Base-by-base conservation (phyloP, 2,113 vertebrate species). In the Nannobrachium achirus region DNA sequence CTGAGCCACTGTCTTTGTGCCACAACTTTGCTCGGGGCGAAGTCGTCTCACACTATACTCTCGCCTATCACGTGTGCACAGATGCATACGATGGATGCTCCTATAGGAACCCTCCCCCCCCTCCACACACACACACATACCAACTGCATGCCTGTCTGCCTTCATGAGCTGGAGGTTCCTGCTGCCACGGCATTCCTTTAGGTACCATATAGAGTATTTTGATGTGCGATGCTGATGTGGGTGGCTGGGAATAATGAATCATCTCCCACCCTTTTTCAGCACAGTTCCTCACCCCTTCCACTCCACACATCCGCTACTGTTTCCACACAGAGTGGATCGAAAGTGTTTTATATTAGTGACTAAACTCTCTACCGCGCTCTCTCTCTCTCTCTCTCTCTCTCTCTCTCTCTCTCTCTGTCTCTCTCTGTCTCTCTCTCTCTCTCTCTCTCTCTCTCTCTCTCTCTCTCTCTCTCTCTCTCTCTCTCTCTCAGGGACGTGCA, bases 41-140 rank as follows among this genome's bases (percentile, higher is more conserved):
- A 70, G 68, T 69, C 66, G 75, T 79, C 69, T 56, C 81, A 66
- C 66, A 55, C n/a, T n/a, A n/a, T n/a, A n/a, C n/a, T n/a, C n/a
- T n/a, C n/a, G n/a, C n/a, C n/a, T n/a, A n/a, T n/a, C n/a, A n/a
- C n/a, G n/a, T n/a, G n/a, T n/a, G n/a, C n/a, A n/a, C n/a, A n/a
- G n/a, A n/a, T n/a, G n/a, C n/a, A n/a, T n/a, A n/a, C n/a, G n/a
- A n/a, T n/a, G n/a, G n/a, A n/a, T n/a, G n/a, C n/a, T n/a, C n/a
- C n/a, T n/a, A n/a, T n/a, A n/a, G n/a, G n/a, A n/a, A n/a, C n/a
- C n/a, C n/a, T n/a, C n/a, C n/a, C n/a, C n/a, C n/a, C n/a, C n/a
- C n/a, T n/a, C n/a, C 20, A n/a, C 56, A 40, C 56, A 10, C 56
- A 40, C 33, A 40, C 14, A 58, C 6, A 33, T 38, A 66, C 15